phyloP scores from a whole-genome alignment of 23 tunicate species.

The Ascidia mentula region DNA sequence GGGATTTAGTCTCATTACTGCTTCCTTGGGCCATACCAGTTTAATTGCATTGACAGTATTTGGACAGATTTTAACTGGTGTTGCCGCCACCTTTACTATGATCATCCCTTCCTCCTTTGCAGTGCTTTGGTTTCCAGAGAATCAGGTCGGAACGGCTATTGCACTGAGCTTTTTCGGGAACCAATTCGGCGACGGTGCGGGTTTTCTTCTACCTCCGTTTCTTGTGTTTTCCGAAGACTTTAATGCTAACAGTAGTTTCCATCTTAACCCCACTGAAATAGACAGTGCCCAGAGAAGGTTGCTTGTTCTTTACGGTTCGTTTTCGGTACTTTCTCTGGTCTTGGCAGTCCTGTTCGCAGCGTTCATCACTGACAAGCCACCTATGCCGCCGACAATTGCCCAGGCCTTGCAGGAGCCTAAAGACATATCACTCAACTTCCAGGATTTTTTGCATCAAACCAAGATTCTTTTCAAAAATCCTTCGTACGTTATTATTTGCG shows the following conservation, averaged over 20 bases:
- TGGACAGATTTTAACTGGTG: background rate
- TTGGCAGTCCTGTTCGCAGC: background rate
- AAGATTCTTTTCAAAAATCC: background rate
- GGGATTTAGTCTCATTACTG: background rate
- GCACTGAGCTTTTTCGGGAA: background rate
- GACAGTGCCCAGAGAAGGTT: background rate
- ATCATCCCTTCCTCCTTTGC: background rate
- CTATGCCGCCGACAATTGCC: background rate
- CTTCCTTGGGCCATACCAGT: background rate
- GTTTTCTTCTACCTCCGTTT: background rate
- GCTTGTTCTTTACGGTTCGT: background rate
- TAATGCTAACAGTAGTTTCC: background rate
- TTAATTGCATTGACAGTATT: background rate
- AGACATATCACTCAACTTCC: background rate
- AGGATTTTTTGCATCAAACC: background rate
- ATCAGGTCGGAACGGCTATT: background rate
- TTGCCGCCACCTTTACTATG: background rate
- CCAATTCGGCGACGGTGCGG: background rate
- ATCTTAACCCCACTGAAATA: background rate
- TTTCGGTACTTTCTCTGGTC: background rate
- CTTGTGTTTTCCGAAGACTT: background rate
- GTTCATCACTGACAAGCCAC: background rate
- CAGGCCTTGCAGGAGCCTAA: background rate
- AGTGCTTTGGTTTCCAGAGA: conserved; percentile 2
- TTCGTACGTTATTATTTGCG: background rate